Percentiles rank a stretch among this genome's conserved stretches.
These are phyloP conservation scores for Phania funesta DNA, from an alignment of 2,888 invertebrate genomes.

Conservation along the genomic window DNA sequence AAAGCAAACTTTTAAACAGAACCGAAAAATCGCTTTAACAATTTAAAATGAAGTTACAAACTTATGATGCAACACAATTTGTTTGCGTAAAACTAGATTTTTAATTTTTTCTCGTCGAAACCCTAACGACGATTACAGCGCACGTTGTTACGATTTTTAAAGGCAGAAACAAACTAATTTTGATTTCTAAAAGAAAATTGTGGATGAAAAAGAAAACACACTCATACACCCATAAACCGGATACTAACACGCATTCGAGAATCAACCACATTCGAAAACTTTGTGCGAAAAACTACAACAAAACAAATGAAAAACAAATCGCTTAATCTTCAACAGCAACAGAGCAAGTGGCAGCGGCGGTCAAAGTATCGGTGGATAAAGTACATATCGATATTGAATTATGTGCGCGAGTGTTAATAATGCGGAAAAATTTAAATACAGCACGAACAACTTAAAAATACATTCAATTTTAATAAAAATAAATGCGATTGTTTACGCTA, in stretches of 20 bases:
- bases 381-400: background rate
- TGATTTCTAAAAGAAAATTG: conserved; percentile 10
- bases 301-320: conserved; percentile 30
- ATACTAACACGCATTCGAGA: conserved; percentile 29
- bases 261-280: conserved; percentile 22
- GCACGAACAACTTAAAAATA: background rate
- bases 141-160: conserved; percentile 60
- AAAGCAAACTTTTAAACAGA: too few species aligned
- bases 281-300: conserved; percentile 9
- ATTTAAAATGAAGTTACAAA: too few species aligned
- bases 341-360: conserved; percentile 29
- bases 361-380: background rate
- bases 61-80: too few species aligned
- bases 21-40: too few species aligned
- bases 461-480: conserved; percentile 20
- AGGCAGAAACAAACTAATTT: conserved; percentile 57
- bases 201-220: conserved; percentile 4
- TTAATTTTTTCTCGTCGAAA: background rate
- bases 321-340: background rate
- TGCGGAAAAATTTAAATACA: conserved; percentile 43
- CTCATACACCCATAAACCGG: conserved; percentile 46
- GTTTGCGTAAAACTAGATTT: background rate
- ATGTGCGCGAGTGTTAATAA: conserved; percentile 18
- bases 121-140: background rate
- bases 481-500: conserved; percentile 2